Evolutionary conservation across 2,888 invertebrate species (phyloP).

Genomic region (Drosophila meridionalis): DNA sequence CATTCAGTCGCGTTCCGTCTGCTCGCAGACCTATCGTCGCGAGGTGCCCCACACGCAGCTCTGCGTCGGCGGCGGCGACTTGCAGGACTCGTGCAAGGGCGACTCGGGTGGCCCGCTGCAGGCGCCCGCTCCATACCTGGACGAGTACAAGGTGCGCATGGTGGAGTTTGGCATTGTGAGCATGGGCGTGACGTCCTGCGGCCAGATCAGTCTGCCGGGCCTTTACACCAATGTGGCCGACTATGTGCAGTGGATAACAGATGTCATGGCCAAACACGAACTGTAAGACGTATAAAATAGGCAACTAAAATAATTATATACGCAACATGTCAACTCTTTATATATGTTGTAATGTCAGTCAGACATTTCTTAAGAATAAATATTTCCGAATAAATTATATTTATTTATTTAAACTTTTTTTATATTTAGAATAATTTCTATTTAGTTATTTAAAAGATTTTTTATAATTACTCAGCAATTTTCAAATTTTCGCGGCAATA

Average conservation of each 20-base stretch:
- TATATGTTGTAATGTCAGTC: neutral
- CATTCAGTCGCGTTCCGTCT: slow-evolving; percentile 48
- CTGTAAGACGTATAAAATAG: slow-evolving; percentile 23
- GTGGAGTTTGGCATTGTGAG: slow-evolving; percentile 87
- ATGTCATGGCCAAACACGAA: slow-evolving; percentile 62
- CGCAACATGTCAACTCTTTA: neutral
- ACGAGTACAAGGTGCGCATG: slow-evolving; percentile 62
- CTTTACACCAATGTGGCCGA: slow-evolving; percentile 86
- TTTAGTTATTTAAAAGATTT: too few species aligned
- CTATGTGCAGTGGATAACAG: slow-evolving; percentile 86
- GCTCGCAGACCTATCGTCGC: slow-evolving; percentile 54
- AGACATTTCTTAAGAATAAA: neutral
- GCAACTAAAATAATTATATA: neutral
- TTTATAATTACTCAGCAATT: too few species aligned
- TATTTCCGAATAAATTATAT: neutral
- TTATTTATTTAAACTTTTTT: neutral
- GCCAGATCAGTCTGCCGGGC: slow-evolving; percentile 86
- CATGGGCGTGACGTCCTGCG: slow-evolving; percentile 87
- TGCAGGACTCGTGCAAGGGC: slow-evolving; percentile 80
- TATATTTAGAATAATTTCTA: too few species aligned
- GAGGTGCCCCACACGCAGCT: slow-evolving; percentile 83
- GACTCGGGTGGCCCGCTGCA: slow-evolving; percentile 81
- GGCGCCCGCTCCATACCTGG: slow-evolving; percentile 54
- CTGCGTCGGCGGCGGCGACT: slow-evolving; percentile 84
- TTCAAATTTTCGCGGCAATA: neutral